These are phyloP conservation scores for Tinamus guttatus DNA, from an alignment of 2,113 vertebrate genomes.

Conservation along the genomic window DNA sequence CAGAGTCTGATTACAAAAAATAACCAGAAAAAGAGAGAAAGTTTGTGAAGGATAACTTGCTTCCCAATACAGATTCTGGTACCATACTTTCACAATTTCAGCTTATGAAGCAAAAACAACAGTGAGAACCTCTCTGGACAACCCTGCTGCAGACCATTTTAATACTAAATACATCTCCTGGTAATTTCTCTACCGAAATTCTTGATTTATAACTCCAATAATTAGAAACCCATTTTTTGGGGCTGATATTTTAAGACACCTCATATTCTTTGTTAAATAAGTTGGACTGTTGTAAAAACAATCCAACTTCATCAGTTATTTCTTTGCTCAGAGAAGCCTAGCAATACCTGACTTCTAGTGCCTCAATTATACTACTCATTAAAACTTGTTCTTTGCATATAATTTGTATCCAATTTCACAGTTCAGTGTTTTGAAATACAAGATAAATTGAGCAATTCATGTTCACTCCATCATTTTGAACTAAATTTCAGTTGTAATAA, in stretches of 20 bases:
- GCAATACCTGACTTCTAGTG: neutral
- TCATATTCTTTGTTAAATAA: neutral
- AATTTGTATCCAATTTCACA: neutral
- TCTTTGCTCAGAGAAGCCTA: neutral
- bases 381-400: neutral
- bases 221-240: neutral
- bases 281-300: fast-evolving
- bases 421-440: neutral
- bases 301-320: neutral
- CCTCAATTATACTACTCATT: neutral
- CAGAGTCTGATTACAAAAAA: neutral
- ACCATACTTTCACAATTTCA: neutral
- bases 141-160: neutral
- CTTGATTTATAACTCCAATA: neutral
- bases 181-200: neutral
- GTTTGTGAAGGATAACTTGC: neutral
- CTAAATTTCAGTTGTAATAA: neutral
- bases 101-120: neutral
- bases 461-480: neutral
- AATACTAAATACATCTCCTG: neutral
- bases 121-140: neutral
- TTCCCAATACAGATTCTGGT: neutral
- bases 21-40: neutral
- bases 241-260: neutral
- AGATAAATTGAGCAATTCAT: neutral